phyloP scores from a whole-genome alignment of 2,888 invertebrate genomes.

The Trachelus troglodyta region DNA sequence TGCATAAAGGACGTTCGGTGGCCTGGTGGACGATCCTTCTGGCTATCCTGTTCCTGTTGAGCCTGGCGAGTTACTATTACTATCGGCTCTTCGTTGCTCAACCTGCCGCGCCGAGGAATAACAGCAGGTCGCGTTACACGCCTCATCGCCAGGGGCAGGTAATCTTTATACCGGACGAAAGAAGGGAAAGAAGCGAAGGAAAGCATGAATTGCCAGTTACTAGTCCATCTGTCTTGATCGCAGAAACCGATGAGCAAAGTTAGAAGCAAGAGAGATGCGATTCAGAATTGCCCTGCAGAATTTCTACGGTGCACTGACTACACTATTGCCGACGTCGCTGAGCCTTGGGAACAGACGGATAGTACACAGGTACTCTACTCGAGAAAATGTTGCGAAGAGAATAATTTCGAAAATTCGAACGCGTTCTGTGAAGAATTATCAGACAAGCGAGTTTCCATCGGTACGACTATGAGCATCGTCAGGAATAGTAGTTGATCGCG shows the following conservation, averaged over 20 bases:
- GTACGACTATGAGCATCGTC: no score
- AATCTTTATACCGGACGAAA: no score
- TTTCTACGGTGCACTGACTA: slow-evolving; percentile 24
- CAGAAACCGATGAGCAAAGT: neutral
- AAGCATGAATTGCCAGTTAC: neutral
- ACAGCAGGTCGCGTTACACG: slow-evolving; percentile 1
- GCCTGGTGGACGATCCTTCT: neutral
- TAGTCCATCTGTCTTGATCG: slow-evolving; percentile 8
- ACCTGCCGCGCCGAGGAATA: slow-evolving; percentile 10
- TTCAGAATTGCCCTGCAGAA: slow-evolving; percentile 39
- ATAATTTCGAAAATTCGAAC: neutral
- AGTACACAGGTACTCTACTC: no score
- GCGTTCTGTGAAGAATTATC: no score
- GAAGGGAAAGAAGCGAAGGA: no score
- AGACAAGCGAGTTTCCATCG: no score
- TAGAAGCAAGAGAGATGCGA: slow-evolving; percentile 26
- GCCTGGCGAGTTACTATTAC: slow-evolving; percentile 2
- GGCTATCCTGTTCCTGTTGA: neutral
- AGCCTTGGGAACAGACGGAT: neutral
- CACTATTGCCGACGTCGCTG: neutral
- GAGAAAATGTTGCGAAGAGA: neutral
- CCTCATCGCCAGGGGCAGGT: no score
- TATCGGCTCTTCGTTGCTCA: slow-evolving; percentile 11
- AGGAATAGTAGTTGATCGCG: no score
- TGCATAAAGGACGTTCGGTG: neutral